Base-by-base conservation (phyloP, 2,113 vertebrate species). In the Brienomyrus brachyistius region DNA sequence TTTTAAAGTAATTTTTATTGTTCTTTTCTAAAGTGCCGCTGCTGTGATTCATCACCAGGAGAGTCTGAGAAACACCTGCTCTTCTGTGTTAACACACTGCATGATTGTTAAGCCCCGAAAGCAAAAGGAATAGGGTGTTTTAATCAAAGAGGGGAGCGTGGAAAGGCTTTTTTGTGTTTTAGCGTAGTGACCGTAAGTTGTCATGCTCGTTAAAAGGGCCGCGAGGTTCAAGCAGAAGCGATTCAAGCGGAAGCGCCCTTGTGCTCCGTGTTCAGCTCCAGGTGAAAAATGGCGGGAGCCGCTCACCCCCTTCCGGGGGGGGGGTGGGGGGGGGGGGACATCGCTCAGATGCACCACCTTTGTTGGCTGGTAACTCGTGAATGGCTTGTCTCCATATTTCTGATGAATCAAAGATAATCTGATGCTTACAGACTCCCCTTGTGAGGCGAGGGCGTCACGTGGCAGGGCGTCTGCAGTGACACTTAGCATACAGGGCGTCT, bases 1-100 rank as follows among this genome's bases (percentile, higher is more conserved):
- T 66, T 88, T 88, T 66, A 40, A 45, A 43, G 87, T 88, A 21
- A 88, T 88, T 86, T 74, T 40, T 89, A 89, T 35, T 89, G 66
- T 89, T n/a, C 70, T 27, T 88, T 88, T 80, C 48, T 80, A 54
- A 87, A 89, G 50, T 89, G 70, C 31, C 62, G 19, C 88, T 17
- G 0, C 52, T 89, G 89, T 86, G 35, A 85, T 35, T 85, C 77
- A 89, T 54, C 27, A 43, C 23, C n/a, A n/a, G 27, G 35, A 48
- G 83, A 85, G 40, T 85, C 45, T 83, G 51, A 52, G 43, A 89
- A 89, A 86, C 80, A 40, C 51, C 85, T 87, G 51, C 85, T 87
- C 27, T 56, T 54, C 85, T 87, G 27, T 56, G 51, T 87, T 87
- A 87, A 87, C 51, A 40, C 31, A 35, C 51, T 27, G 15, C 21